Conservation (phyloP, 23 tunicate species). For the Styela plicata region DNA sequence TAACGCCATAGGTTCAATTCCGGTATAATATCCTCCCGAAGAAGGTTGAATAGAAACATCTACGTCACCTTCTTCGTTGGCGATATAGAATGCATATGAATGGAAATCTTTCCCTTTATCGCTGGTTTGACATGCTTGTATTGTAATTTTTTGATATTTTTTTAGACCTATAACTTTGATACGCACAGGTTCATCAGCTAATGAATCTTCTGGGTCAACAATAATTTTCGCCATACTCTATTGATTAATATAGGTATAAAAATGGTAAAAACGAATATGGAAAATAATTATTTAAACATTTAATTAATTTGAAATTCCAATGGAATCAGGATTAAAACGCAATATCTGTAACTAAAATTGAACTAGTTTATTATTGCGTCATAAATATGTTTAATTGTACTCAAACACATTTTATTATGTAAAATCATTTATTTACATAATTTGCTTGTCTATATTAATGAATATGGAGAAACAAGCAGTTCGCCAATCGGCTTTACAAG, state of each 20-base stretch:
- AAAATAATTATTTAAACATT: no score
- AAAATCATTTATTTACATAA: no score
- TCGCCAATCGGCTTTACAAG: slow-evolving; percentile 13
- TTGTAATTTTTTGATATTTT: not conserved
- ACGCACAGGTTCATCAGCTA: not conserved
- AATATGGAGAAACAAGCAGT: not conserved
- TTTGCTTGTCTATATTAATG: no score
- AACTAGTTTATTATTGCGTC: no score
- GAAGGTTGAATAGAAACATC: not conserved
- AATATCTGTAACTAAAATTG: no score
- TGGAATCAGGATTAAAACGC: no score
- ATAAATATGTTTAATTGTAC: no score
- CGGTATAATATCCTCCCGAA: not conserved
- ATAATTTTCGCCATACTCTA: not conserved
- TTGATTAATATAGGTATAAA: no score
- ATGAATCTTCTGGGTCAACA: not conserved
- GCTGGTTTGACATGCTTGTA: not conserved
- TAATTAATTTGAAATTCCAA: no score
- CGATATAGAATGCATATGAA: not conserved
- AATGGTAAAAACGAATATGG: no score
- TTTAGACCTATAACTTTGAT: not conserved
- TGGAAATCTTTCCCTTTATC: not conserved
- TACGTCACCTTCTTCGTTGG: not conserved
- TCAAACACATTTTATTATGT: no score
- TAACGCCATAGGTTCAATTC: slow-evolving; percentile 11